These are phyloP conservation scores for Paedocypris micromegethes DNA, from an alignment of 2,797 vertebrate species.

Conservation along the genomic window DNA sequence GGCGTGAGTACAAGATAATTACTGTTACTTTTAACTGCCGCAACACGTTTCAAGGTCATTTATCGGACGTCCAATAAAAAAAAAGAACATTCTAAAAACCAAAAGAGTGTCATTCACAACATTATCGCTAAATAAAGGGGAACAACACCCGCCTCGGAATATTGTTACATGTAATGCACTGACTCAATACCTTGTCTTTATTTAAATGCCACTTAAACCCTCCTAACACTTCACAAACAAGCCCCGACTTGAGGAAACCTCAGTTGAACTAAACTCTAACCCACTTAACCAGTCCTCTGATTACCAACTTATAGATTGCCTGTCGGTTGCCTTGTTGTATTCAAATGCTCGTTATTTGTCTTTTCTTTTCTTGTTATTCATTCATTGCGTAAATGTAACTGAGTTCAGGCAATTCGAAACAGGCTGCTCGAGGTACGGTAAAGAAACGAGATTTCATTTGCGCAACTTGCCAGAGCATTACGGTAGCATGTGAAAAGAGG, in stretches of 20 bases:
- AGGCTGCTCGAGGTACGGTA: background rate
- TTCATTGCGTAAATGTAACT: background rate
- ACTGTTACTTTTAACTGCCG: no score
- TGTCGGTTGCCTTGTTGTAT: no score
- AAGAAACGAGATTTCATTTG: background rate
- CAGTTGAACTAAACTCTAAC: background rate
- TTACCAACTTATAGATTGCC: background rate
- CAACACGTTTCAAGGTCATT: no score
- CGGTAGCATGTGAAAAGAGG: conserved; percentile 46
- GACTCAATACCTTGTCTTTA: background rate
- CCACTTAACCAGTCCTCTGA: conserved; percentile 4
- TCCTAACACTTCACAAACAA: background rate
- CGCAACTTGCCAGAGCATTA: conserved; percentile 39
- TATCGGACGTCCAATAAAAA: no score
- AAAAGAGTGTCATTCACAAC: no score
- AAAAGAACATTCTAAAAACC: no score
- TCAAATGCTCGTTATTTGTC: no score
- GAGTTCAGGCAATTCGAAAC: background rate
- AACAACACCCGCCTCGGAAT: no score
- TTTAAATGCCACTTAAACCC: conserved; percentile 4
- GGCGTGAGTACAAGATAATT: no score
- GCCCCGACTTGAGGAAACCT: conserved; percentile 7
- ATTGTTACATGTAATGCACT: no score
- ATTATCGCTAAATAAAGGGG: no score
- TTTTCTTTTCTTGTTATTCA: no score